Conservation (phyloP, 2,888 invertebrate genomes). For the Ryuthela nishihirai region DNA sequence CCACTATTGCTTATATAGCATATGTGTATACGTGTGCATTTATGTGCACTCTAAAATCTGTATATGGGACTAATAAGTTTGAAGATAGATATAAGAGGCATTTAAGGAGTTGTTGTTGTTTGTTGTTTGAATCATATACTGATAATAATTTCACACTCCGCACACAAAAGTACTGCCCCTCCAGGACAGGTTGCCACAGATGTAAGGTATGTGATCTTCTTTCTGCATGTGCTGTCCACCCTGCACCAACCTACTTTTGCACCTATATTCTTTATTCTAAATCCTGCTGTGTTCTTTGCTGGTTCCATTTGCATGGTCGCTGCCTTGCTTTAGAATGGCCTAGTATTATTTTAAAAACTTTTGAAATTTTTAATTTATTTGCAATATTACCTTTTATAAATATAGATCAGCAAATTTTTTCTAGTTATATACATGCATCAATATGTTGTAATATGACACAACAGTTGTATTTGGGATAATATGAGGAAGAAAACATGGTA, state of each 20-base stretch:
- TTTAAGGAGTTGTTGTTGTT: neutral
- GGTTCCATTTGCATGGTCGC: no score
- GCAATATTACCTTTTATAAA: no score
- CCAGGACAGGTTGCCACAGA: conserved; percentile 43
- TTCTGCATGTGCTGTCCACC: conserved; percentile 17
- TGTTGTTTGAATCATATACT: conserved; percentile 31
- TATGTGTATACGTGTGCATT: no score
- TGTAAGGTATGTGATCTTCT: conserved; percentile 41
- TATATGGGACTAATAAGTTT: neutral
- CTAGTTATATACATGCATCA: no score
- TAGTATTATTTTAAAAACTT: no score
- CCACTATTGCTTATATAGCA: no score
- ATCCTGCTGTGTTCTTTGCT: conserved; percentile 14
- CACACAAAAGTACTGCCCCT: conserved; percentile 42
- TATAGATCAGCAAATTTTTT: no score
- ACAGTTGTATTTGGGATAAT: no score
- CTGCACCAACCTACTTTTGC: neutral
- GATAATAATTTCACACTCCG: conserved; percentile 39
- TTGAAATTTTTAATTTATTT: no score
- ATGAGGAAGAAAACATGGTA: no score
- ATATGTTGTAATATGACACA: no score
- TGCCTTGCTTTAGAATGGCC: no score
- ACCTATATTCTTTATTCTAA: conserved; percentile 5
- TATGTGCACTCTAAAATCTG: conserved; percentile 24
- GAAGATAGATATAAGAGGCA: neutral